Conservation (phyloP, 2,888 invertebrate species). For the Latrodectus hesperus region DNA sequence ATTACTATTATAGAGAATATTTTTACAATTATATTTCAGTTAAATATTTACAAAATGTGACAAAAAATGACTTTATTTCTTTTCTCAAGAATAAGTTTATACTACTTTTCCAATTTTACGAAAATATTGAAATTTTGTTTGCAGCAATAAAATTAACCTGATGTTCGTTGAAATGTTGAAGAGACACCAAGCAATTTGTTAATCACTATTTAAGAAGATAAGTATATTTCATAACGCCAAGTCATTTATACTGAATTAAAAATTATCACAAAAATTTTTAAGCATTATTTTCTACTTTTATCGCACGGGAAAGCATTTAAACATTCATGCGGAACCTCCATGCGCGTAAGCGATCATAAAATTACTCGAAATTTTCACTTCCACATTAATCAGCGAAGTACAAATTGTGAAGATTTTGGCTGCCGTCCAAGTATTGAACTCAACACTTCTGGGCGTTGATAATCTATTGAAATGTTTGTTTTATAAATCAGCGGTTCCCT, state of each 20-base stretch:
- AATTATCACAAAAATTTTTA: conserved; percentile 46
- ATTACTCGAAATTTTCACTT: conserved; percentile 53
- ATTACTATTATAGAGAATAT: too few species aligned
- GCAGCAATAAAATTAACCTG: too few species aligned
- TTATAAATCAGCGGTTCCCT: conserved; percentile 15
- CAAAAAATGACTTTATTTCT: too few species aligned
- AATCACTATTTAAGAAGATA: conserved; percentile 3
- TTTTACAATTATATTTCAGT: too few species aligned
- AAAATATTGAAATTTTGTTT: too few species aligned
- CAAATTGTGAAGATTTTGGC: conserved; percentile 48
- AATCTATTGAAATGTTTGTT: conserved; percentile 42
- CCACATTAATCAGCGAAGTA: conserved; percentile 46
- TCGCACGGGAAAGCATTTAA: conserved; percentile 44
- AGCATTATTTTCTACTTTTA: conserved; percentile 45
- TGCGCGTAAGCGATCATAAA: conserved; percentile 49
- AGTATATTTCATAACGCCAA: conserved; percentile 50
- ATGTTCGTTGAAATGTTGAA: too few species aligned
- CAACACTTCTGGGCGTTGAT: conserved; percentile 25
- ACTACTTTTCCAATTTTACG: too few species aligned
- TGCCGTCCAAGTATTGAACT: conserved; percentile 38
- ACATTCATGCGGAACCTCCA: conserved; percentile 54
- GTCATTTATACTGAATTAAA: conserved; percentile 45
- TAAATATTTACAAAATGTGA: too few species aligned
- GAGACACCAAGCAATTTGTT: too few species aligned
- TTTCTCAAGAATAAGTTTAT: too few species aligned